These are phyloP conservation scores for Phyllopteryx taeniolatus DNA, from an alignment of 2,113 vertebrate species.

Conservation along the genomic window DNA sequence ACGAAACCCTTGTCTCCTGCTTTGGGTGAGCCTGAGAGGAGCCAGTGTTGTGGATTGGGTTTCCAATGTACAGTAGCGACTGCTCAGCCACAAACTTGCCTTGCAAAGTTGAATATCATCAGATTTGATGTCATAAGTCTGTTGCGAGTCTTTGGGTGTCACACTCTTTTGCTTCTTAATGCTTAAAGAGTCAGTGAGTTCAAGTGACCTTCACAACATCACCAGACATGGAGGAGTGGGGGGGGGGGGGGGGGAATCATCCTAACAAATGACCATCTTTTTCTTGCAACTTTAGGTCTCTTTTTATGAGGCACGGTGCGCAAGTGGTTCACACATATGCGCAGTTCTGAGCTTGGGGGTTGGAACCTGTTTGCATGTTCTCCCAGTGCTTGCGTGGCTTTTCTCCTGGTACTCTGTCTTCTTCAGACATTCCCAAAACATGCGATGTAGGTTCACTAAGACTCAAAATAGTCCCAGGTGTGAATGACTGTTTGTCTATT, in stretches of 20 bases:
- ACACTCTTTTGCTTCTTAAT: constrained; percentile 40
- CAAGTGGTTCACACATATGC: too few relatives aligned
- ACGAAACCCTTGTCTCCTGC: constrained; percentile 63
- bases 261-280: neutral
- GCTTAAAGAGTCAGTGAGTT: constrained; percentile 42
- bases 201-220: constrained; percentile 41
- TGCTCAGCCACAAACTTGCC: constrained; percentile 57
- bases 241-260: too few relatives aligned
- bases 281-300: neutral
- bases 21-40: constrained; percentile 48
- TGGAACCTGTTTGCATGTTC: too few relatives aligned
- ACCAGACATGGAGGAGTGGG: constrained; percentile 17
- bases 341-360: too few relatives aligned
- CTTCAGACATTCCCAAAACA: neutral
- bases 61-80: constrained; percentile 45
- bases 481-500: neutral
- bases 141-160: constrained; percentile 55
- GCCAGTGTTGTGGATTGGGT: constrained; percentile 54
- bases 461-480: too few relatives aligned
- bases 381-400: too few relatives aligned
- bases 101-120: constrained; percentile 58
- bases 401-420: too few relatives aligned
- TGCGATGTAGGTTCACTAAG: neutral
- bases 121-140: constrained; percentile 64
- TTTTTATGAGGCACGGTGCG: too few relatives aligned